Conservation (phyloP, 2,797 vertebrate species). For the Semotilus atromaculatus region DNA sequence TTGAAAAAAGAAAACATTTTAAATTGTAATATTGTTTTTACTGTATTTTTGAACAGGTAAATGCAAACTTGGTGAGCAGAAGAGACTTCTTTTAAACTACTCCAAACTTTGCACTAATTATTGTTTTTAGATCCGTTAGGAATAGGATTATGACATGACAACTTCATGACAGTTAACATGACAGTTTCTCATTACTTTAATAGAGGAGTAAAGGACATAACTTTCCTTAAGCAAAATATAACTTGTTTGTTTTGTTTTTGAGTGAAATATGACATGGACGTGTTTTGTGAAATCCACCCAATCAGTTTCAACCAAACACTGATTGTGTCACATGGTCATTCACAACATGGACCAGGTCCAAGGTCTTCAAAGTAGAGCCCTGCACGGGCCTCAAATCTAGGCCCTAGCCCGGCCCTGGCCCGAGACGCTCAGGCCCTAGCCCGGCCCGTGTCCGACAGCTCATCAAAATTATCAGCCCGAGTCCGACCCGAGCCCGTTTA, state of each 20-base stretch:
- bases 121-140: neutral
- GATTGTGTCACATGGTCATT: neutral
- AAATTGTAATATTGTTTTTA: neutral
- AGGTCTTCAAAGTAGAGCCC: neutral
- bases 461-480: no score
- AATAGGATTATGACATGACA: no score
- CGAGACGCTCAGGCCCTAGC: no score
- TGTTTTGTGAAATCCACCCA: neutral
- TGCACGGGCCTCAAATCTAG: no score
- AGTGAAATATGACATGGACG: constrained; percentile 14
- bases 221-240: neutral
- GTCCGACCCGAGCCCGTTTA: no score
- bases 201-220: no score
- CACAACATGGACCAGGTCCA: neutral
- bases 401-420: no score
- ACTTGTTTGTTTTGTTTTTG: neutral
- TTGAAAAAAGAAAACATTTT: neutral
- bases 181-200: neutral
- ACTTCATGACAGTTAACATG: neutral
- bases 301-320: neutral
- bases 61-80: neutral
- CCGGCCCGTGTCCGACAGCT: no score
- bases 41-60: neutral
- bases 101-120: neutral
- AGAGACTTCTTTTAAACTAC: neutral